Evolutionary conservation across 2,797 vertebrate genomes (phyloP), one percentile per base, ranked within the genome.

Genomic region (Anomalospiza imberbis): DNA sequence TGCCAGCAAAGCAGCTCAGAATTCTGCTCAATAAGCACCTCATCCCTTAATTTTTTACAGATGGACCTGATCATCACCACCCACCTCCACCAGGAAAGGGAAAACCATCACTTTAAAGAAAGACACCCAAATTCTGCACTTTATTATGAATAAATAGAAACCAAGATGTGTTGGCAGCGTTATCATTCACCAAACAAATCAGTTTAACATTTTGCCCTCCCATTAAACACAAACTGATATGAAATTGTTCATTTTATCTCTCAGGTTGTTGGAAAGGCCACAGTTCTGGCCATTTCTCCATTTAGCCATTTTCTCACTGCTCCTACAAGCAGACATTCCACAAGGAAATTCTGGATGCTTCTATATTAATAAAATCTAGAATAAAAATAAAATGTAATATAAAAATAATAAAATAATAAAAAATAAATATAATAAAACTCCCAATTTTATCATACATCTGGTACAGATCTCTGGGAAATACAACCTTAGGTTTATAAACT

Each of bases 81-180:
- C 36, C 50, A 63, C 79, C 85, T 67, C 31, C 93, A 55, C 51
- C 47, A 77, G 77, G 50, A 81, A 71, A 85, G 84, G 80, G 42
- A 85, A 94, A 95, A 42, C 34, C 60, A 40, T 68, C 94, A 54
- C 93, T 95, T 84, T 72, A 73, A 93, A 74, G 53, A 92, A 92
- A 96, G 84, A 80, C 53, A 63, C 74, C 58, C 38, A 71, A 86
- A 75, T 68, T 55, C 83, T 6, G 68, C 67, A 19, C 91, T 94
- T 95, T 50, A 58, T 75, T 60, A 24, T 32, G 95, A 94, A 80
- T 45, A 90, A 96, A 91, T 2, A 53, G 47, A 45, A 88, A 82
- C 42, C 50, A 48, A 63, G 61, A 36, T 53, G 36, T 81, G 70
- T 38, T 72, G 61, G 47, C 40, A 26, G 44, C 19, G 17, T 75